Evolutionary conservation across 1,140 invertebrate genomes (phyloP), one percentile per base, ranked within the genome.

Genomic region (Heliconius hermathena): DNA sequence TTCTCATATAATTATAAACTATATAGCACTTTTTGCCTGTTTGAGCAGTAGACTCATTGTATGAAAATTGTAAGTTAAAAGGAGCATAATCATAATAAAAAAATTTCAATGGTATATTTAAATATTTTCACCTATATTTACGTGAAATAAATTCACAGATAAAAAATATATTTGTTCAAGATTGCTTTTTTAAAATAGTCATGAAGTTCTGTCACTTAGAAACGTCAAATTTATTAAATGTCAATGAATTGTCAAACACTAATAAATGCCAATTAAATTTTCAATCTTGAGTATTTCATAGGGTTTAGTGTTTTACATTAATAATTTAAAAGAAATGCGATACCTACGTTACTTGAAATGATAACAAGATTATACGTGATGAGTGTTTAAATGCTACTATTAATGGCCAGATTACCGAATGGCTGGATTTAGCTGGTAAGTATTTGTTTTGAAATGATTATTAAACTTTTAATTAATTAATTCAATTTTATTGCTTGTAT

Each of bases 401-500:
- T 93, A 88, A 95, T 95, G 94, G 93, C 91, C 90, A 90, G 89
- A 90, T 81, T 93, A 93, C 89, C 93, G 93, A 94, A 95, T 95
- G 94, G 94, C 92, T 93, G 94, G 94, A 88, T 95, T 95, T 86
- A 95, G 91, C 88, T 95, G 94, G 94, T 95, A 78, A 92, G 90
- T 87, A 74, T 79, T 85, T 79, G 76, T 54, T 80, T 78, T 71
- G 36, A 60, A 16, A 71, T 26, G 29, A 78, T 74, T 66, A 78
- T 85, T 78, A 73, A 81, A 76, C 70, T 78, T 72, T 71, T 73
- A 85, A 84, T 85, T 73, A 85, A 84, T 85, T 84, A 78, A 82
- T 81, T 82, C 77, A 73, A 79, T 80, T 66, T 29, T 16, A 66
- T 66, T 66, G 22, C 72, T 72, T 77, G 49, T 54, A 54, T 77